Evolutionary conservation across 2,113 vertebrate species (phyloP).

Genomic region (Mustelus asterias): DNA sequence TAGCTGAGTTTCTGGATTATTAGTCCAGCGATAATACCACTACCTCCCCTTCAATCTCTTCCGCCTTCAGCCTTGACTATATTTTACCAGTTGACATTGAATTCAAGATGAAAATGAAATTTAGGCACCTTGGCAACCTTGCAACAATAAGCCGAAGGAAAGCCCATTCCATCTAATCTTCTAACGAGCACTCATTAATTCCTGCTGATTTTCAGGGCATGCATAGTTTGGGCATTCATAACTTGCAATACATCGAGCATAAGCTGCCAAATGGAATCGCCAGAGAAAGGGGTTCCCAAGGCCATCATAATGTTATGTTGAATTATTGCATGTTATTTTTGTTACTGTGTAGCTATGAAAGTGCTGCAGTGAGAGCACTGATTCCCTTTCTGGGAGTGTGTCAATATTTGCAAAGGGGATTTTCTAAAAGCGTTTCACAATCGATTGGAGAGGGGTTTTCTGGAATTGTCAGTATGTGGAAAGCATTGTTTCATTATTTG

Average conservation of each 20-base stretch:
- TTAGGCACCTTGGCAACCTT: neutral
- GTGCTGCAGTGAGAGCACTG: neutral
- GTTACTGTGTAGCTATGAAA: neutral
- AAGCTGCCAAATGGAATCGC: neutral
- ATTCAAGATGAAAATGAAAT: neutral
- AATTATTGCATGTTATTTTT: neutral
- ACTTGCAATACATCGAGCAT: neutral
- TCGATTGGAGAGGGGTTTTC: neutral
- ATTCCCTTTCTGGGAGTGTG: neutral
- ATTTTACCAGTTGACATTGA: neutral
- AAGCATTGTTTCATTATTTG: neutral
- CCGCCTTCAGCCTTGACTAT: neutral
- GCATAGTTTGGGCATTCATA: neutral
- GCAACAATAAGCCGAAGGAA: neutral
- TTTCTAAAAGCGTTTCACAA: neutral
- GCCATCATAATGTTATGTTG: neutral
- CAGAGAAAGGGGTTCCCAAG: neutral
- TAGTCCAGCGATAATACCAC: too few relatives aligned
- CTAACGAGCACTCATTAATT: neutral
- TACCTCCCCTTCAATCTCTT: neutral
- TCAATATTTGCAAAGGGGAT: neutral
- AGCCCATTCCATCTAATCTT: neutral
- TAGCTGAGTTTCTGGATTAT: too few relatives aligned
- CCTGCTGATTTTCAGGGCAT: neutral
- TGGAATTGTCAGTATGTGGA: neutral